Evolutionary conservation across 1,140 invertebrate genomes (phyloP).

Genomic region (Drosophila bocki): DNA sequence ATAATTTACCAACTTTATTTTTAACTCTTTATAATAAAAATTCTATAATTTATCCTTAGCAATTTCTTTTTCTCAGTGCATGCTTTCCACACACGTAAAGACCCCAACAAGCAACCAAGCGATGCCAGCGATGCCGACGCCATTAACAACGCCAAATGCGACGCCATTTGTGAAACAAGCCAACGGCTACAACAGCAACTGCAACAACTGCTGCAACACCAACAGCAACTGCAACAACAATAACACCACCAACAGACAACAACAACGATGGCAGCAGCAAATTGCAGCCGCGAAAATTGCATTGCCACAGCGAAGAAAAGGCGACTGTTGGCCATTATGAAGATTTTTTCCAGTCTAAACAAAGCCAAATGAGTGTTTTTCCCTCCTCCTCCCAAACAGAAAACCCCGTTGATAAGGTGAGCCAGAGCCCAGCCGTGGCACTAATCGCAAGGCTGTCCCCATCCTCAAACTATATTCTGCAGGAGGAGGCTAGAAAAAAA

Average conservation of each 20-base stretch:
- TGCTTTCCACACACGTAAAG: conserved; percentile 40
- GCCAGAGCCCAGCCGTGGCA: conserved; percentile 23
- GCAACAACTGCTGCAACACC: conserved; percentile 38
- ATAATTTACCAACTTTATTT: no score
- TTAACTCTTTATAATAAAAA: no score
- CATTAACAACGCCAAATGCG: conserved; percentile 82
- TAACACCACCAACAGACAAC: conserved; percentile 19
- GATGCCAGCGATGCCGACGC: conserved; percentile 62
- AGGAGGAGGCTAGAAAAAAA: neutral
- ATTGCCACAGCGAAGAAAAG: conserved; percentile 63
- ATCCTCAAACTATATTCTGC: conserved; percentile 27
- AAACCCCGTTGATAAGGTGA: conserved; percentile 44
- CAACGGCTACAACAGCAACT: conserved; percentile 54
- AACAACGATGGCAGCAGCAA: conserved; percentile 55
- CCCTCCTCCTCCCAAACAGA: conserved; percentile 8
- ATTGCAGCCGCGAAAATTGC: conserved; percentile 77
- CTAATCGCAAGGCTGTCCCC: conserved; percentile 66
- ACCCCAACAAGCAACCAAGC: conserved; percentile 55
- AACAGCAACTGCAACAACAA: conserved; percentile 24
- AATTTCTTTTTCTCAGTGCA: neutral
- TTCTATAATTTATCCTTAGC: neutral
- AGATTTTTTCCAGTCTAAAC: conserved; percentile 82
- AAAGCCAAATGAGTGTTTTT: conserved; percentile 77
- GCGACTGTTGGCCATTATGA: conserved; percentile 76
- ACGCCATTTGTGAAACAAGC: conserved; percentile 82